phyloP scores from a whole-genome alignment of 2,113 vertebrate genomes.

The Engraulis encrasicolus region DNA sequence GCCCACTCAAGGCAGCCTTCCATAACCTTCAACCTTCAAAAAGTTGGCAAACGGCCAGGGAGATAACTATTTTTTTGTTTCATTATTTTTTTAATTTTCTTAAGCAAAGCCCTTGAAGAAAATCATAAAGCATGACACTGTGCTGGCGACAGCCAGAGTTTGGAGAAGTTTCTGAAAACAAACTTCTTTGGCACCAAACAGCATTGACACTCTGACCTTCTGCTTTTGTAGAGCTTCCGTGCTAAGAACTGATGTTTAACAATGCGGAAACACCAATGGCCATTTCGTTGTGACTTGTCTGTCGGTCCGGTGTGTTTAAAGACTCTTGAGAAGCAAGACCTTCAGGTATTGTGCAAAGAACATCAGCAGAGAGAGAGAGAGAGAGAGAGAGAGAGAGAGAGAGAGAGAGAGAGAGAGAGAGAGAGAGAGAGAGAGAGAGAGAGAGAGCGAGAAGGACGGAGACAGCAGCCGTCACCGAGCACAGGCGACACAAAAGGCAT shows the following conservation, averaged over 20 bases:
- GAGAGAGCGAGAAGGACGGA: no score
- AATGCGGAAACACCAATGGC: background rate
- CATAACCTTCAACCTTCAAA: background rate
- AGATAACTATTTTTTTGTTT: background rate
- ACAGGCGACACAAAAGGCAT: background rate
- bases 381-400: no score
- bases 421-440: background rate
- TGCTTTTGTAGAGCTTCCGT: background rate
- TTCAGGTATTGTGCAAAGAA: background rate
- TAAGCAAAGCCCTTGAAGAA: background rate
- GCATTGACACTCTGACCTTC: background rate
- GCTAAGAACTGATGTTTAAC: background rate
- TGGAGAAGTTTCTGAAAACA: background rate
- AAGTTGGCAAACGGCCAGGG: background rate
- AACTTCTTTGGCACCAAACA: background rate
- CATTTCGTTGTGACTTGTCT: background rate
- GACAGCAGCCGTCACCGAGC: background rate
- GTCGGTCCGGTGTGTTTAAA: background rate
- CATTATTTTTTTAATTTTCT: background rate
- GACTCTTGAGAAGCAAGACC: background rate
- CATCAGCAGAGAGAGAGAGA: background rate
- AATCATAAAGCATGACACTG: background rate
- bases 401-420: background rate
- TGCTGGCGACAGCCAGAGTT: background rate
- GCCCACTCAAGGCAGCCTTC: background rate